Evolutionary conservation across 2,888 invertebrate species (phyloP).

Genomic region (Mystacides longicornis): DNA sequence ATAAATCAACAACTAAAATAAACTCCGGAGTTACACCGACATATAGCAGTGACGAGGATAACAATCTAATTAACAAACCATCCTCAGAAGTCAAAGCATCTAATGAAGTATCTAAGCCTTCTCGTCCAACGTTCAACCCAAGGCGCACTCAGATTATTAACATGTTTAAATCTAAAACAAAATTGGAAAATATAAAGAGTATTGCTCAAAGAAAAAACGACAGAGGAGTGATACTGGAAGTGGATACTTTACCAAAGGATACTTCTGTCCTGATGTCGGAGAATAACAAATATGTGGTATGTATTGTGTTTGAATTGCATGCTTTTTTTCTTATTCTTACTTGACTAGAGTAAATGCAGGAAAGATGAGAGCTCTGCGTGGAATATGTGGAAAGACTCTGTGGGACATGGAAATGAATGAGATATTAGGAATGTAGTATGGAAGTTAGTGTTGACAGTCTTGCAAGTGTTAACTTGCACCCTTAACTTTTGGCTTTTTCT

Average conservation of each 20-base stretch:
- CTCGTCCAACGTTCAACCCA: not conserved
- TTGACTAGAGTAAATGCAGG: too few relatives aligned
- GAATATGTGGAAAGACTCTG: too few relatives aligned
- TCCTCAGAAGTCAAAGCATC: not conserved
- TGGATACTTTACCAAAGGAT: not conserved
- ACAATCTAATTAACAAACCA: slow-evolving; percentile 4
- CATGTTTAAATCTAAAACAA: not conserved
- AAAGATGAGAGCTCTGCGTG: too few relatives aligned
- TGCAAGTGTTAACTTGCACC: too few relatives aligned
- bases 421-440: too few relatives aligned
- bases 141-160: not conserved
- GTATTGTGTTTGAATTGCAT: not conserved
- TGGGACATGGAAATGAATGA: too few relatives aligned
- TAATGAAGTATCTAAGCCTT: not conserved
- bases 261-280: not conserved
- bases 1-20: slow-evolving; percentile 19
- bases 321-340: too few relatives aligned
- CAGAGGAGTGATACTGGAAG: not conserved
- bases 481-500: too few relatives aligned
- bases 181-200: not conserved
- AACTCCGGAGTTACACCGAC: slow-evolving; percentile 3
- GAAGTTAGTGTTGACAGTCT: too few relatives aligned
- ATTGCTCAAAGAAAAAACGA: not conserved
- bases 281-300: not conserved
- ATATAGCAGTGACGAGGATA: slow-evolving; percentile 6